Evolutionary conservation across 2,888 invertebrate genomes (phyloP), one percentile per base, ranked within the genome.

Genomic region (Chaetogeoica ovagalla): DNA sequence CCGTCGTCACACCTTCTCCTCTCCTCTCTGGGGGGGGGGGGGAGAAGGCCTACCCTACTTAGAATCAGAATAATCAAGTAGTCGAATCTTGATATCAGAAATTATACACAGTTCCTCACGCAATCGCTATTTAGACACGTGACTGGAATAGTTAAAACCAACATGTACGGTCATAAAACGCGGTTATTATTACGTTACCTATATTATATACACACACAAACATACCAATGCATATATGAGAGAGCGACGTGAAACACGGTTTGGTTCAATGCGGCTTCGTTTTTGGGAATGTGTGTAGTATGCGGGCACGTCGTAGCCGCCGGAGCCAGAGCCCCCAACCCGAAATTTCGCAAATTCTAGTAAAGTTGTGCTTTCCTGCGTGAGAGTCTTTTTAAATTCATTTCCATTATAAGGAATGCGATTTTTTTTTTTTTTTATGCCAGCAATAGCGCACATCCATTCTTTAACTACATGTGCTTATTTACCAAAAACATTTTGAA

Each of bases 81-180:
- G 77, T 77, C 43, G 62, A 62, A 77, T 77, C 77, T 69, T 70
- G 77, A 77, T 77, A 77, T 77, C 77, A 62, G 52, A 77, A 77
- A 77, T 77, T 77, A 77, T 77, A 69, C 37, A 77, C 37, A 77
- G 60, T 77, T 77, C 77, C 77, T 77, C 77, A 77, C 77, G 77
- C 77, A 70, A 77, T 77, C 60, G 62, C 77, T 57, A 30, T 30
- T 23, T 62, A 70, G 62, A 77, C 77, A 77, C 77, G 77, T 77
- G 77, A 77, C 77, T 70, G 77, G 52, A 77, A 69, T 77, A 52
- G 59, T 69, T 77, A 77, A 48, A 76, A 70, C 69, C 60, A 57
- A 52, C 69, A 62, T 77, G 21, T 69, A 60, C 52, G 69, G 77
- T 70, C 77, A 52, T 70, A 77, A 70, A 77, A 77, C 55, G 69